Evolutionary conservation across 2,113 vertebrate species (phyloP).

Genomic region (Philantomba maxwellii): DNA sequence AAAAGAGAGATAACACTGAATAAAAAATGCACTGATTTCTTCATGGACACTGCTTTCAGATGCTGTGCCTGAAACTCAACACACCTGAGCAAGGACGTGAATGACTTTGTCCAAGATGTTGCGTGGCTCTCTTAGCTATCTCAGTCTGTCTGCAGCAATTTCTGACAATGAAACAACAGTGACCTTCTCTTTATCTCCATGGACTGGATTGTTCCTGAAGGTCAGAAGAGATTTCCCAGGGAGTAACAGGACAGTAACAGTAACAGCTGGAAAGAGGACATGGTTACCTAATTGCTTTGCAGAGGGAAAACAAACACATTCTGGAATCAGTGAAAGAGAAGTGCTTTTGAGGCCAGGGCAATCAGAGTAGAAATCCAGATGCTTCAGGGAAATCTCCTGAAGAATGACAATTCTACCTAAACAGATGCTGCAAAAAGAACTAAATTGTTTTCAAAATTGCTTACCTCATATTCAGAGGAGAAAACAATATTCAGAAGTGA

Average conservation of each 20-base stretch:
- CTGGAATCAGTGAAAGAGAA: neutral
- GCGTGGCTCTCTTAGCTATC: neutral
- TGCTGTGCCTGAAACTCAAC: neutral
- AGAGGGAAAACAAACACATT: neutral
- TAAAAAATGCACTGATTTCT: neutral
- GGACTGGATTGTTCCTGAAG: neutral
- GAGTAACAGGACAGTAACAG: neutral
- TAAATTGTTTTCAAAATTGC: neutral
- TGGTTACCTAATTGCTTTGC: neutral
- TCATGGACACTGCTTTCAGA: neutral
- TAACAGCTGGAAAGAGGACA: neutral
- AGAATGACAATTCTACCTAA: neutral
- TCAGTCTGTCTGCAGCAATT: neutral
- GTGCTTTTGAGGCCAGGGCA: neutral
- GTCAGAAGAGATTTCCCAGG: neutral
- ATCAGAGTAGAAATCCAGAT: neutral
- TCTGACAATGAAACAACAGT: neutral
- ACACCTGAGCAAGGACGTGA: neutral
- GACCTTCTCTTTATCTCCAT: neutral
- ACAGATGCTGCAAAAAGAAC: neutral
- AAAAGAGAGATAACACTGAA: neutral
- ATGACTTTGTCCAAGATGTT: neutral
- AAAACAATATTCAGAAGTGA: neutral
- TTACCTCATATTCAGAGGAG: neutral
- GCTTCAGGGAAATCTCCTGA: neutral